A percentile compares a stretch with the other conserved stretches of the same genome.
Evolutionary conservation across 2,797 vertebrate genomes (phyloP).

Genomic region (Vespertilio murinus): DNA sequence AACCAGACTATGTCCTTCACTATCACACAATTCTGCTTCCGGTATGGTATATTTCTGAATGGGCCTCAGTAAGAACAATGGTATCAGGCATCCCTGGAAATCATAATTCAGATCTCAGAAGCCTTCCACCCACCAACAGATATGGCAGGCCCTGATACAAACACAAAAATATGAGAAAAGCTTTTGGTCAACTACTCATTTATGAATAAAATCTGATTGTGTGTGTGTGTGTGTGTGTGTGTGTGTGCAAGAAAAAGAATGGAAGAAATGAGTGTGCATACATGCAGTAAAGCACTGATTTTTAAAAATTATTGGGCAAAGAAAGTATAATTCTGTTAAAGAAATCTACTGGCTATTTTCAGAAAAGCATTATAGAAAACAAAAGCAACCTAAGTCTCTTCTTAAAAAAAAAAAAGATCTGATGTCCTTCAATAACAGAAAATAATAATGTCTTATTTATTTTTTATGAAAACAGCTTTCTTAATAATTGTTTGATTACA

Average conservation of each 20-base stretch:
- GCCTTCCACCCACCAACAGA: not conserved
- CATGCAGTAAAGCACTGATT: not conserved
- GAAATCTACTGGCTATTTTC: not conserved
- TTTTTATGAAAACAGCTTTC: not conserved
- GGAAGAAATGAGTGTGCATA: not conserved
- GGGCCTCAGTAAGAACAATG: not conserved
- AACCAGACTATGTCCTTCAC: not conserved
- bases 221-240: not conserved
- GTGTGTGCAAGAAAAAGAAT: not conserved
- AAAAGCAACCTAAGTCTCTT: not conserved
- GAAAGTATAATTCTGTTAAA: not conserved
- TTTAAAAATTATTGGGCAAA: not conserved
- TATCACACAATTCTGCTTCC: not conserved
- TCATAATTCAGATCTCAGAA: not conserved
- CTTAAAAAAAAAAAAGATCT: not conserved
- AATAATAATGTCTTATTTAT: not conserved
- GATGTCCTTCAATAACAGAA: not conserved
- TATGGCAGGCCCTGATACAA: not conserved
- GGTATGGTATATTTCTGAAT: not conserved
- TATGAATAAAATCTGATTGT: not conserved
- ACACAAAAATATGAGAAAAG: not conserved
- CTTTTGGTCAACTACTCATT: not conserved
- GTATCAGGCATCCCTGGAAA: not conserved
- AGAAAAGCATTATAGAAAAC: not conserved
- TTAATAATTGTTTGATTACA: not conserved